These are phyloP conservation scores for Gibbula magus DNA, from an alignment of 2,888 invertebrate species.

Conservation along the genomic window DNA sequence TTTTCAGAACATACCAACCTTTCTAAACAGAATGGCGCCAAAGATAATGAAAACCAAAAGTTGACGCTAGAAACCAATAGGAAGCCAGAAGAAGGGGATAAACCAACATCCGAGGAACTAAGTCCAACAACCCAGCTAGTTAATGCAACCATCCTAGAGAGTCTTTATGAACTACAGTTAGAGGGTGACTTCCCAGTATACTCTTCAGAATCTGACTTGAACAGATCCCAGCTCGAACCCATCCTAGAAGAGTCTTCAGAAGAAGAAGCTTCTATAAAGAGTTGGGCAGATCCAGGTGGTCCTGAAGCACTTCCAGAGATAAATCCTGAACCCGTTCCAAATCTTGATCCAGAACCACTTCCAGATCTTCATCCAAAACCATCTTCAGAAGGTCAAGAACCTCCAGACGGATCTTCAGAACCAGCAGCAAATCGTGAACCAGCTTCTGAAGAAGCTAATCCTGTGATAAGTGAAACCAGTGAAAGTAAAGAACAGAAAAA, in stretches of 20 bases:
- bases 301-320: background rate
- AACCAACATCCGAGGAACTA: background rate
- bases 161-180: constrained; percentile 10
- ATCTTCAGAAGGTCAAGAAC: background rate
- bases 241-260: background rate
- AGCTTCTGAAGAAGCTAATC: no score
- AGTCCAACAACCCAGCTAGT: constrained; percentile 6
- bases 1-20: background rate
- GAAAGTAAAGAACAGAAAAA: background rate
- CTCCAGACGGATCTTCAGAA: background rate
- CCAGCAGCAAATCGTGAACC: no score
- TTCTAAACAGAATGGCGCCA: no score
- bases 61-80: background rate
- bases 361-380: no score
- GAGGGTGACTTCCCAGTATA: background rate
- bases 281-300: background rate
- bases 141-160: background rate
- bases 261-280: background rate
- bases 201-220: background rate
- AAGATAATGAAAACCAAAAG: background rate
- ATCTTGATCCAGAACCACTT: no score
- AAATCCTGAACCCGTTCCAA: background rate
- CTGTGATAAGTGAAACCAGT: no score
- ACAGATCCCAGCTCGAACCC: constrained; percentile 8
- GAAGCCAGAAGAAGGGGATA: background rate